phyloP scores from a whole-genome alignment of 2,113 vertebrate species.

The Nibea coibor region DNA sequence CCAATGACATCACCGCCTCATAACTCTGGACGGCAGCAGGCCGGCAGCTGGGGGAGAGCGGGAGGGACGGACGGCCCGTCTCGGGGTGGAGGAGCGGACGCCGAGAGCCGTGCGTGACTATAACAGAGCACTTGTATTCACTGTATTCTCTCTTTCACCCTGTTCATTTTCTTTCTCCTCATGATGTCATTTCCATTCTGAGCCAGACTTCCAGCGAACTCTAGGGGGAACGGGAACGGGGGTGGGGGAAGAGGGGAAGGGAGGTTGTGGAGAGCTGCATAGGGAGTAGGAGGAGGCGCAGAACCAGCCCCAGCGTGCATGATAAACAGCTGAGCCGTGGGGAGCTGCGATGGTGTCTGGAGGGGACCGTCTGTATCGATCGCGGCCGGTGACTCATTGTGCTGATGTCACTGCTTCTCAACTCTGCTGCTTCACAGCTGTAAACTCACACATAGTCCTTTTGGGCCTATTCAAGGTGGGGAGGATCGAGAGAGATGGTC shows the following conservation, averaged over 20 bases:
- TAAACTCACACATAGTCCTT: slow-evolving; percentile 46
- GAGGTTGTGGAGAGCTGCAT: slow-evolving; percentile 22
- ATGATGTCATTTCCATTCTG: slow-evolving; percentile 64
- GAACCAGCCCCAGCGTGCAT: slow-evolving; percentile 25
- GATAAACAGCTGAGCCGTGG: slow-evolving; percentile 48
- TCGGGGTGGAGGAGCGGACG: slow-evolving; percentile 32
- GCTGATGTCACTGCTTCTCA: slow-evolving; percentile 47
- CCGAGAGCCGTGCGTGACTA: slow-evolving; percentile 33
- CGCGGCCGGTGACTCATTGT: slow-evolving; percentile 44
- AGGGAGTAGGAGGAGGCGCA: slow-evolving; percentile 5
- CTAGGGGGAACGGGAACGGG: not conserved
- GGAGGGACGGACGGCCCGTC: slow-evolving; percentile 46
- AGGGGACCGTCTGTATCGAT: slow-evolving; percentile 63
- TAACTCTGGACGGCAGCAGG: slow-evolving; percentile 62
- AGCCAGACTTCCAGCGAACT: slow-evolving; percentile 54
- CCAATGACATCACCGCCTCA: slow-evolving; percentile 67
- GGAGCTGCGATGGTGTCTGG: slow-evolving; percentile 29
- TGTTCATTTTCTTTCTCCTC: slow-evolving; percentile 48
- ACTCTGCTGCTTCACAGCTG: slow-evolving; percentile 44
- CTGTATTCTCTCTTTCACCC: slow-evolving; percentile 28
- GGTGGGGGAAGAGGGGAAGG: not conserved
- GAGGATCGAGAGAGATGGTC: slow-evolving; percentile 20
- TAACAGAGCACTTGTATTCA: slow-evolving; percentile 64
- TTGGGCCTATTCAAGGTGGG: slow-evolving; percentile 27
- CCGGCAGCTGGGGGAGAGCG: slow-evolving; percentile 49